A percentile compares a stretch with the other conserved stretches of the same genome.
Conservation (phyloP, 2,888 invertebrate species). For the Platerodrilus igneus region DNA sequence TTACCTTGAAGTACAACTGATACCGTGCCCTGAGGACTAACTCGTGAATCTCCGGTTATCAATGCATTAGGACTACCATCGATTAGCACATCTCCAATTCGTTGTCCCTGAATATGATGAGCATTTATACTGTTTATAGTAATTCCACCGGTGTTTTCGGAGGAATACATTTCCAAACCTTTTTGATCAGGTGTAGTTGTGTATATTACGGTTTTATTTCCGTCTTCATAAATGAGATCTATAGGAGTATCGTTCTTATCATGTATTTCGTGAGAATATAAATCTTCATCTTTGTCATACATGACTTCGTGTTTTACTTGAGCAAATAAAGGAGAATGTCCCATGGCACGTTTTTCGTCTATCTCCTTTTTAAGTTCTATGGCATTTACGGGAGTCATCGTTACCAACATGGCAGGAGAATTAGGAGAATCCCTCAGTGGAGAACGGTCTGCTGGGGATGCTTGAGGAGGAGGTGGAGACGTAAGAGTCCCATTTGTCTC, state of each 20-base stretch:
- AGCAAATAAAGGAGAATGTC: constrained; percentile 55
- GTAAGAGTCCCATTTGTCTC: constrained; percentile 41
- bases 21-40: constrained; percentile 46
- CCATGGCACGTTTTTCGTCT: constrained; percentile 59
- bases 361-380: constrained; percentile 66
- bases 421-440: constrained; percentile 56
- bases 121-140: constrained; percentile 47
- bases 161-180: constrained; percentile 73
- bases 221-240: constrained; percentile 79
- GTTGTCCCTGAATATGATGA: constrained; percentile 47
- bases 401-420: constrained; percentile 73
- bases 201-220: constrained; percentile 79
- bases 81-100: constrained; percentile 55
- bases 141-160: constrained; percentile 51
- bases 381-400: constrained; percentile 84
- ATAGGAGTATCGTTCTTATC: constrained; percentile 68
- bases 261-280: constrained; percentile 50
- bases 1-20: constrained; percentile 52
- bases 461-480: constrained; percentile 50
- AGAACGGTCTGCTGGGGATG: constrained; percentile 50
- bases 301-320: constrained; percentile 56
- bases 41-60: constrained; percentile 50
- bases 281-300: constrained; percentile 48
- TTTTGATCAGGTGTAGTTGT: constrained; percentile 75
- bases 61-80: constrained; percentile 52